Conservation (phyloP, 2,888 invertebrate genomes). For the Lumbricus terrestris region DNA sequence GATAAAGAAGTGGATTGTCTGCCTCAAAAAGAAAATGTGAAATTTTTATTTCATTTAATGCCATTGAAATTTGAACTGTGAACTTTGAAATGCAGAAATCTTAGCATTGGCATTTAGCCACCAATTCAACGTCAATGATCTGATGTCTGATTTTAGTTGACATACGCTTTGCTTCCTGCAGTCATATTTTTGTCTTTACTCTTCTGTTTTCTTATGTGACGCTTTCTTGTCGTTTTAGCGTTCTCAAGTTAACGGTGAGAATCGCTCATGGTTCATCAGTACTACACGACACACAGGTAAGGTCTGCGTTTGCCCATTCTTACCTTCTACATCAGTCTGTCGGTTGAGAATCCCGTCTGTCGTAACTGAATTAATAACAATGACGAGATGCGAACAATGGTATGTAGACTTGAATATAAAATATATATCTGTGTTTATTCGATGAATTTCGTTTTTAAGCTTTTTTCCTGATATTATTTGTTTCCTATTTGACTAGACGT, state of each 20-base stretch:
- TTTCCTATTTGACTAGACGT: constrained; percentile 21
- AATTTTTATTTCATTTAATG: too few relatives aligned
- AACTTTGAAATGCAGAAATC: background rate
- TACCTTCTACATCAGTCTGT: background rate
- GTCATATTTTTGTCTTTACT: background rate
- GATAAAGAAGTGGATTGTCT: too few relatives aligned
- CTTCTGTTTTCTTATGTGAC: background rate
- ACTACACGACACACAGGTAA: constrained; percentile 33
- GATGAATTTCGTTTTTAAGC: background rate
- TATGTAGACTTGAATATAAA: background rate
- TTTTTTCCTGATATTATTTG: background rate
- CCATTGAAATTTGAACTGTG: background rate
- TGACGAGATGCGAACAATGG: background rate
- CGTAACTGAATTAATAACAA: background rate
- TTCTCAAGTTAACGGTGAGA: constrained; percentile 30
- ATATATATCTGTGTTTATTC: background rate
- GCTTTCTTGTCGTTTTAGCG: constrained; percentile 25
- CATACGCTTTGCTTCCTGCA: too few relatives aligned
- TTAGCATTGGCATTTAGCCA: background rate
- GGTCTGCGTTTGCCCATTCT: background rate
- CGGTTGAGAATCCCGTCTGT: background rate
- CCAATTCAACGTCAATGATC: background rate
- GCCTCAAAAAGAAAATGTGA: too few relatives aligned
- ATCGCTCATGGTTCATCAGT: constrained; percentile 29
- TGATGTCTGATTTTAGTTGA: too few relatives aligned